Base-by-base conservation (phyloP, 2,888 invertebrate species). In the Ichneumon xanthorius region DNA sequence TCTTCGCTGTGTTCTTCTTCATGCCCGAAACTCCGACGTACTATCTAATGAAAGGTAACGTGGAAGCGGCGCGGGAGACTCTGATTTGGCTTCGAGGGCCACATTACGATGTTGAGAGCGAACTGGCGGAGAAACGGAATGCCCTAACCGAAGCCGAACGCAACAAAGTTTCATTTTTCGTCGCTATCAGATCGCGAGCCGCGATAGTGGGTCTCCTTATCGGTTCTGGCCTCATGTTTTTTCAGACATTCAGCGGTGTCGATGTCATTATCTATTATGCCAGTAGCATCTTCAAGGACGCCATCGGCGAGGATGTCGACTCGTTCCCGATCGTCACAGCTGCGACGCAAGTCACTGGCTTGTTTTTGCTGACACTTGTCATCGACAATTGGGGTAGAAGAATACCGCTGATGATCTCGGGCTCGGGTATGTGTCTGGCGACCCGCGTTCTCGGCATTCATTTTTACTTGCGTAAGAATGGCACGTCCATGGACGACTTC, bases 21-120 rank as follows among this genome's bases (percentile, higher is more conserved):
- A 97, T 98, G 96, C 99, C 98, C 0, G 99, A 99, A 94, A 96
- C 97, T 4, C 98, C 99, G 0, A 96, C 96, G 40, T 97, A 95
- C 92, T 95, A 96, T 88, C 95, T 97, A 86, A 95, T 95, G 68
- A 96, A 96, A 91, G 95, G 95, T 7, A 95, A 95, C 58, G 94
- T 95, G 30, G 95, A 96, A 0, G 96, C 96, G 75, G 98, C 98
- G 0, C 94, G 95, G 5, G 94, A 95, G 63, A 96, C 98, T 0
- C 94, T 98, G 87, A 94, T 96, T 85, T 96, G 95, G 94, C 94
- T 99, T 26, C 95, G 98, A n/a, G 98, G 98, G 0, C 92, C 94
- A 0, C 94, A 95, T 11, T 97, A 97, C 89, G 96, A 97, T 88
- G 95, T 96, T 55, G 96, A 95, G 70, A 90, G 93, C 1, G 98